Evolutionary conservation across 2,113 vertebrate species (phyloP), one percentile per base, ranked within the genome.

Genomic region (Calyptomena viridis): DNA sequence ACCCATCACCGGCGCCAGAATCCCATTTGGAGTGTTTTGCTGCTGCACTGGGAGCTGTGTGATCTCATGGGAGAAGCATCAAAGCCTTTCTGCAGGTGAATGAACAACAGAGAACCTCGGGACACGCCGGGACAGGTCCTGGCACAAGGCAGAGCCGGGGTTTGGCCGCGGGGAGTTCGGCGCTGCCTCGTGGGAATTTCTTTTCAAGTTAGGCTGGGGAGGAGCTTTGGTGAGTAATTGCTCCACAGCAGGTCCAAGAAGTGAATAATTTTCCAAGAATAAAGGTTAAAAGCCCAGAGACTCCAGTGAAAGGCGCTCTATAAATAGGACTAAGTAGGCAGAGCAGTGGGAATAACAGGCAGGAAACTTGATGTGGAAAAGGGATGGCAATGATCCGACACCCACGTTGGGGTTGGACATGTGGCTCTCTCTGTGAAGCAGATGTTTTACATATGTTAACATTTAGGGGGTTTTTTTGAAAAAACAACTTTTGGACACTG

Each of bases 181-280:
- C 12, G 17, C 44, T 89, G 93, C 95, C 84, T 76, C n/a, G 39
- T 95, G 96, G 93, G 95, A 96, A 96, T 79, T 90, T 86, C 95
- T 87, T 94, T 71, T 69, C 37, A 60, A 93, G 71, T 19, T 93
- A 31, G 42, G 55, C 79, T 86, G 87, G 71, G 94, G 91, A 93
- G 94, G 93, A 87, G 63, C 4, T 1, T 37, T 37, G 59, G 15
- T 91, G 81, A 94, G 63, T 80, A 96, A 95, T 20, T 83, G 71
- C 84, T 88, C 74, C 47, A 2, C 2, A 7, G 82, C 87, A 95
- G 63, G 81, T 93, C 95, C 84, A 94, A 95, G 93, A 80, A 91
- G 72, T 94, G 95, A 94, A 95, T 85, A 95, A 90, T 94, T 90
- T 90, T 95, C 95, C 96, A 95, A 77, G 93, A 95, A 94, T 85